Conservation (phyloP, 2,797 vertebrate species). For the Epinephelus coioides region DNA sequence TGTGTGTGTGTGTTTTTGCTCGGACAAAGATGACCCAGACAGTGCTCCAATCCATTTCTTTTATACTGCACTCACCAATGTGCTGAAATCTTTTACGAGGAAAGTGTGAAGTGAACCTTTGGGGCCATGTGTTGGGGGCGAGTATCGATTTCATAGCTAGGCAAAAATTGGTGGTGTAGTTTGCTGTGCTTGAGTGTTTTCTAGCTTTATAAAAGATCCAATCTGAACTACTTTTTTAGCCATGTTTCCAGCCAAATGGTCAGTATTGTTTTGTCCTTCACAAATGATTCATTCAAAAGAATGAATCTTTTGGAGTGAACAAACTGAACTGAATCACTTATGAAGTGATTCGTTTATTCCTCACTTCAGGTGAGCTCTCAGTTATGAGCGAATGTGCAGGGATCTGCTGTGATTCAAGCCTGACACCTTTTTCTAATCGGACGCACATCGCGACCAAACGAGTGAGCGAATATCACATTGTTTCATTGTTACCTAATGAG, state of each 20-base stretch:
- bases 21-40: conserved; percentile 50
- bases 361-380: too few relatives aligned
- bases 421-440: too few relatives aligned
- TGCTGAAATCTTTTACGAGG: conserved; percentile 48
- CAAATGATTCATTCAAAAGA: too few relatives aligned
- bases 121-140: conserved; percentile 11
- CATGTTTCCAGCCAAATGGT: conserved; percentile 8
- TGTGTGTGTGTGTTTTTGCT: conserved; percentile 26
- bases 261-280: neutral
- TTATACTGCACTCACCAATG: conserved; percentile 41
- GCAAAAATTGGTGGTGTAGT: conserved; percentile 25
- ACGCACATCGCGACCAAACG: too few relatives aligned
- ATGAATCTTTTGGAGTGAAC: too few relatives aligned
- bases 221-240: conserved; percentile 12
- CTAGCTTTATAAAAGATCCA: conserved; percentile 6
- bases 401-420: too few relatives aligned
- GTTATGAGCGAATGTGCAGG: too few relatives aligned
- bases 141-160: conserved; percentile 53
- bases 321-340: too few relatives aligned
- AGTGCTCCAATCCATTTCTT: conserved; percentile 53
- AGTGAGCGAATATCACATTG: too few relatives aligned
- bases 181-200: conserved; percentile 25
- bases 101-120: conserved; percentile 41
- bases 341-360: too few relatives aligned
- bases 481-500: too few relatives aligned